Evolutionary conservation across 92 coral and sea anemone species (phyloP), one percentile per base, ranked within the genome.

Genomic region (Epizoanthus stellaris): DNA sequence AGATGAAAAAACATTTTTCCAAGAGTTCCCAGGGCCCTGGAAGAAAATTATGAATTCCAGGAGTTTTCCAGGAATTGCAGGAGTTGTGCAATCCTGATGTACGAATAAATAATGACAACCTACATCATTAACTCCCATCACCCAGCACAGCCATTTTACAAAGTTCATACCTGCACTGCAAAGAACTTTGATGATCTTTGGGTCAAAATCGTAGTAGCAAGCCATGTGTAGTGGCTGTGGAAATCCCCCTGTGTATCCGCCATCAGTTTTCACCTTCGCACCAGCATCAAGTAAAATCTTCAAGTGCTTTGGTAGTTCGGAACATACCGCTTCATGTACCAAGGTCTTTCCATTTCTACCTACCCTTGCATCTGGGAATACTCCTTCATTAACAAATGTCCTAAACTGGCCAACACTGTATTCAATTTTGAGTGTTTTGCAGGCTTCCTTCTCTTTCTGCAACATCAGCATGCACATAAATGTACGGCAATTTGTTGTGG

Each of bases 161-260:
- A 45, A 63, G 25, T 19, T 40, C 79, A 10, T 67, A 92, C 95
- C 95, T 86, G 86, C 86, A 53, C 67, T 84, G 76, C 95, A 92
- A 36, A 92, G 93, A 42, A 86, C 73, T 74, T 82, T 84, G 17
- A 92, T 87, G 14, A 92, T 87, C 38, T 84, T 81, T 49, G 95
- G 91, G 69, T 87, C 68, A 17, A 80, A 85, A 57, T 87, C 86
- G 67, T 92, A 92, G 42, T 92, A 92, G 52, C 95, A 92, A 9
- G 95, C 93, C 90, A 92, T 90, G 81, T 92, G 95, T 23, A 92
- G 89, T 25, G 95, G 92, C 73, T 89, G 93, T 25, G 95, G 95
- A 61, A 86, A 70, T 38, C 75, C 14, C 11, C 64, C 56, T 42
- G 70, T 76, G 23, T 59, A 30, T 36, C 77, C 77, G 2, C 86